Conservation (phyloP, 2,888 invertebrate genomes). For the Platycheirus albimanus region DNA sequence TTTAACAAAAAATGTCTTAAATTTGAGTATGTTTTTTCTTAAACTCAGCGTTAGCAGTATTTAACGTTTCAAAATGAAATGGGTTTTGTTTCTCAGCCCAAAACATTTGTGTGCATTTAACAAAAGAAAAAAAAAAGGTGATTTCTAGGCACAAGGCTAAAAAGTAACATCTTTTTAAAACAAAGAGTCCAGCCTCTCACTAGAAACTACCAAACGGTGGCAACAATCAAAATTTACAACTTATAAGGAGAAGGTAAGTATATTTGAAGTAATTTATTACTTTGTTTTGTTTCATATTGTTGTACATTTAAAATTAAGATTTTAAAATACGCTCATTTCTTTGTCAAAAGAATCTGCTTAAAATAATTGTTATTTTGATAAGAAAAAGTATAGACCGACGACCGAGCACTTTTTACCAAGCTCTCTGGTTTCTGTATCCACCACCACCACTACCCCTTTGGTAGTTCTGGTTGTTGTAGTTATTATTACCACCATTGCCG, state of each 20-base stretch:
- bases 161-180: background rate
- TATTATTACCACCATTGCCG: conserved; percentile 1
- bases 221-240: conserved; percentile 24
- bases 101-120: background rate
- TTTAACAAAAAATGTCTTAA: background rate
- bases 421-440: conserved; percentile 53
- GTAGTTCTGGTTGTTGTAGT: conserved; percentile 29
- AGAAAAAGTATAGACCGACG: background rate
- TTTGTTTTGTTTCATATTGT: conserved; percentile 40
- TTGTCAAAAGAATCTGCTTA: background rate
- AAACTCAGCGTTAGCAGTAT: no score
- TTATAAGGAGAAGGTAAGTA: background rate
- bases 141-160: background rate
- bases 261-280: conserved; percentile 63
- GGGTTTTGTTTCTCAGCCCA: background rate
- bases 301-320: conserved; percentile 50
- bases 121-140: background rate
- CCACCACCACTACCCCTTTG: conserved; percentile 38
- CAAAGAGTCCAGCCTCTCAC: background rate
- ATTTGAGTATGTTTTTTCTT: background rate
- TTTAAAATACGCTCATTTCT: background rate
- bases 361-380: background rate
- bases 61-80: background rate
- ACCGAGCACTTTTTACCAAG: conserved; percentile 39
- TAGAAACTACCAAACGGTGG: background rate